A percentile compares a stretch with the other conserved stretches of the same genome.
phyloP scores from a whole-genome alignment of 2,888 invertebrate species.

The Drosophila mimica region DNA sequence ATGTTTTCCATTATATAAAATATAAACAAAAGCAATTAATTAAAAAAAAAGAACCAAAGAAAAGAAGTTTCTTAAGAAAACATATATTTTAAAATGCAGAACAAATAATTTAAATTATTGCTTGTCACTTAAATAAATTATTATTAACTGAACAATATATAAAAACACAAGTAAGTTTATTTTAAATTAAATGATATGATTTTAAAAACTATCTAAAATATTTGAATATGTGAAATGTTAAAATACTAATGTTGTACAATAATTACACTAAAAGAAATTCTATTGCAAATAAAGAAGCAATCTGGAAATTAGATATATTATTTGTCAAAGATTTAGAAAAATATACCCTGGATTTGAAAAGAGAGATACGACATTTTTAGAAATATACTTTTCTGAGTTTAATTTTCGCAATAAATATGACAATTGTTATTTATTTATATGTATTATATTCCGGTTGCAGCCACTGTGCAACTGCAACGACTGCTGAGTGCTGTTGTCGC shows the following conservation, averaged over 20 bases:
- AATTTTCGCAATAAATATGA: neutral
- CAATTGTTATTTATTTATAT: neutral
- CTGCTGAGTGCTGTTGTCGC: constrained; percentile 24
- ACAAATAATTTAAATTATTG: too few relatives aligned
- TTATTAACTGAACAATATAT: too few relatives aligned
- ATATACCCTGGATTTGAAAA: neutral
- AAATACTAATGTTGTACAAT: neutral
- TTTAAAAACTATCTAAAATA: too few relatives aligned
- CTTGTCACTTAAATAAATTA: too few relatives aligned
- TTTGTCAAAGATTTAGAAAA: neutral
- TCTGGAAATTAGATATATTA: neutral
- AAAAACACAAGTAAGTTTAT: neutral
- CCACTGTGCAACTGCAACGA: constrained; percentile 47
- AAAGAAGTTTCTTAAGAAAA: neutral
- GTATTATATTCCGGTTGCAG: neutral
- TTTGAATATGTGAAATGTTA: too few relatives aligned
- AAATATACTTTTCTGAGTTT: neutral
- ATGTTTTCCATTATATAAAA: neutral
- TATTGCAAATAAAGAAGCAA: neutral
- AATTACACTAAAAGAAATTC: neutral
- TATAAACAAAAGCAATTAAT: neutral
- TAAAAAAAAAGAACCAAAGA: too few relatives aligned
- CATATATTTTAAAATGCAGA: accelerated
- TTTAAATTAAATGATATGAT: neutral
- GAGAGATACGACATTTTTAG: neutral